Evolutionary conservation across 2,888 invertebrate genomes (phyloP).

Genomic region (Cybosia mesomella): DNA sequence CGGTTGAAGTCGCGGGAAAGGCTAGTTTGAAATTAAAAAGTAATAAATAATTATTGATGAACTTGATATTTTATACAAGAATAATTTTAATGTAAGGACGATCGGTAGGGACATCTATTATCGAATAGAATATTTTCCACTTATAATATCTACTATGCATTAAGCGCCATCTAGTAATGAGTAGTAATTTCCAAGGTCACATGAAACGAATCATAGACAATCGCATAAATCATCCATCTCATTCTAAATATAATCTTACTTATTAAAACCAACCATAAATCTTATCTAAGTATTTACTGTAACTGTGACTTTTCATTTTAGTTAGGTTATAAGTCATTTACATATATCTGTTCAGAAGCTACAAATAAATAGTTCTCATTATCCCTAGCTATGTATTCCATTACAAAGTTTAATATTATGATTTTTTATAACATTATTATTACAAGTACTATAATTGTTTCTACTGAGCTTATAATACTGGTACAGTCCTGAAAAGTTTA

Average conservation of each 20-base stretch:
- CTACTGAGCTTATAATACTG: neutral
- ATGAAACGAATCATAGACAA: conserved; percentile 68
- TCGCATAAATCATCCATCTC: conserved; percentile 46
- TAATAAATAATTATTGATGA: no score
- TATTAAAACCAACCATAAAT: conserved; percentile 23
- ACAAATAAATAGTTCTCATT: neutral
- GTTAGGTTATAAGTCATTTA: conserved; percentile 22
- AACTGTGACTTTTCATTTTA: conserved; percentile 3
- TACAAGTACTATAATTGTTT: neutral
- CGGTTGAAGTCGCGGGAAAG: no score
- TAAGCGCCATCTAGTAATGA: conserved; percentile 56
- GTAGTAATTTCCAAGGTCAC: conserved; percentile 66
- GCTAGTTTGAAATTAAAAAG: no score
- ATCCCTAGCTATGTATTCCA: neutral
- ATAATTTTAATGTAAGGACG: neutral
- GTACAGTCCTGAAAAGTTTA: neutral
- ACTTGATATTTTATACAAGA: no score
- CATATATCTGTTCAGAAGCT: conserved; percentile 34
- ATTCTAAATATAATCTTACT: conserved; percentile 28
- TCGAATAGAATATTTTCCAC: neutral
- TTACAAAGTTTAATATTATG: no score
- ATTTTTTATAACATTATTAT: neutral
- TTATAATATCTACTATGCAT: neutral
- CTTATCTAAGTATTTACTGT: neutral
- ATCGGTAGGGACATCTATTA: conserved; percentile 16